Evolutionary conservation across 2,888 invertebrate species (phyloP).

Genomic region (Arge pagana): DNA sequence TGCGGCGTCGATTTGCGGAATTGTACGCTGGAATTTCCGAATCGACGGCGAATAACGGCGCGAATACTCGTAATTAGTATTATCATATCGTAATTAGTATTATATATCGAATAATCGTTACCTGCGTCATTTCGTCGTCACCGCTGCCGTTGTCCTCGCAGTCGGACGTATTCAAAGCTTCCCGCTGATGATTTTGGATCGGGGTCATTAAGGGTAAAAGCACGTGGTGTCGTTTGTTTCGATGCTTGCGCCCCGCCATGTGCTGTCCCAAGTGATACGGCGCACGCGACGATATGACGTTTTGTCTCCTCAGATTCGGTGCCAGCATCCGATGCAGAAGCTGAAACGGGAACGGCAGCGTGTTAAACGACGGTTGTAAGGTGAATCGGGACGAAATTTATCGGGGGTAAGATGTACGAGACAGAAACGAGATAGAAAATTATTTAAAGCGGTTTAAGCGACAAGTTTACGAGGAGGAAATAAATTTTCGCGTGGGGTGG

Average conservation of each 20-base stretch:
- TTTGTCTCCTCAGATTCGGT: slow-evolving; percentile 44
- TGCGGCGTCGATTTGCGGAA: too few species aligned
- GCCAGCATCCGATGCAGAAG: slow-evolving; percentile 51
- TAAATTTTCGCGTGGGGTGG: too few species aligned
- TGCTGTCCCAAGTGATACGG: slow-evolving; percentile 48
- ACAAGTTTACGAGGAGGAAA: too few species aligned
- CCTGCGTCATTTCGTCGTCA: slow-evolving; percentile 56
- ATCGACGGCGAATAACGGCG: too few species aligned
- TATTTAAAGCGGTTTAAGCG: too few species aligned
- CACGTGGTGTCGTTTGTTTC: slow-evolving; percentile 47
- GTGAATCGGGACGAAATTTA: neutral
- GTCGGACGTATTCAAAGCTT: slow-evolving; percentile 52
- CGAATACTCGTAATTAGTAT: too few species aligned
- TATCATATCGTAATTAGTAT: too few species aligned
- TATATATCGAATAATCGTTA: slow-evolving; percentile 30
- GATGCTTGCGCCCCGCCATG: slow-evolving; percentile 41
- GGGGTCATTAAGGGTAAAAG: slow-evolving; percentile 40
- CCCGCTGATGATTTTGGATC: slow-evolving; percentile 44
- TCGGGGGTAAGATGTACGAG: slow-evolving; percentile 11
- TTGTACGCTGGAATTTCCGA: too few species aligned
- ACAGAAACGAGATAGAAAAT: too few species aligned
- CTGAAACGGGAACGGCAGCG: too few species aligned
- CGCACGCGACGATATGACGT: slow-evolving; percentile 42
- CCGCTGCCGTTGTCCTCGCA: slow-evolving; percentile 59
- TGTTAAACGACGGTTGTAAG: too few species aligned